Evolutionary conservation across 2,113 vertebrate species (phyloP).

Genomic region (Muscicapa adusta): DNA sequence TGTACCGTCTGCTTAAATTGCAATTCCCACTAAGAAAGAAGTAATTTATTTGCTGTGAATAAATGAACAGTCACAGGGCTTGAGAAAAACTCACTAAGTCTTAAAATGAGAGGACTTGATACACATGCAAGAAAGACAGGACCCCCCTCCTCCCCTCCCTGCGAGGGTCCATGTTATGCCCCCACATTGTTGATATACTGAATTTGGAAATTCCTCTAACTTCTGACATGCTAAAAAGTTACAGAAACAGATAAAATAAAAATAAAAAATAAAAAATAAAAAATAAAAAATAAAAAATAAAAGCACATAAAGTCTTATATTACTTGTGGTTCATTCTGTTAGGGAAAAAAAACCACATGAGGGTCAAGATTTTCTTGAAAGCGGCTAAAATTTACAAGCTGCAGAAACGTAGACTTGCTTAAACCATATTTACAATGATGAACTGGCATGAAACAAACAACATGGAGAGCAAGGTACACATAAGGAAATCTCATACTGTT

Average conservation of each 20-base stretch:
- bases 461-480: not conserved
- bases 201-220: not conserved
- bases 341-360: not conserved
- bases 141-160: not conserved
- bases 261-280: no score
- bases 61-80: not conserved
- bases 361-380: not conserved
- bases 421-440: not conserved
- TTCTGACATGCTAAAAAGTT: not conserved
- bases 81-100: not conserved
- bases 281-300: no score
- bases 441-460: not conserved
- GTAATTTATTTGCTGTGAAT: conserved; percentile 16
- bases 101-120: not conserved
- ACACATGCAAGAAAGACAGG: not conserved
- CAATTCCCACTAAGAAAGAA: not conserved
- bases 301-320: not conserved
- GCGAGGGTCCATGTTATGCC: not conserved
- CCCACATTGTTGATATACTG: not conserved
- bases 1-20: not conserved
- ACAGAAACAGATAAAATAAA: not conserved
- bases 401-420: not conserved
- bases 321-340: not conserved
- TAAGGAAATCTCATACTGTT: not conserved
- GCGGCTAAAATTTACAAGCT: not conserved